phyloP scores from a whole-genome alignment of 1,140 invertebrate genomes.

The Cotesia glomerata region DNA sequence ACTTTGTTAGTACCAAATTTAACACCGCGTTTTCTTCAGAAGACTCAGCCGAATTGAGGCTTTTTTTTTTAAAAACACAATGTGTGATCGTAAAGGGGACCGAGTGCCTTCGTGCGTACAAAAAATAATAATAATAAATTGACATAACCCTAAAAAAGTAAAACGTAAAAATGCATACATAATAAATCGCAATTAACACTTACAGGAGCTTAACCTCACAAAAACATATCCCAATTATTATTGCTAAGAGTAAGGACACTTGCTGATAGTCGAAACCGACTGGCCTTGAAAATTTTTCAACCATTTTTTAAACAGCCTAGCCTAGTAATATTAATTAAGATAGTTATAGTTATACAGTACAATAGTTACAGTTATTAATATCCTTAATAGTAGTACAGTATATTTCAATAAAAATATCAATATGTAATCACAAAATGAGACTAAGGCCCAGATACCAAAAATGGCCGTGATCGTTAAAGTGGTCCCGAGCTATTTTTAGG shows the following conservation, averaged over 20 bases:
- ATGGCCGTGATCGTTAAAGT: constrained; percentile 40
- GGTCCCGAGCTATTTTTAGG: constrained; percentile 32
- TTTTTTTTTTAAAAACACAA: constrained; percentile 40
- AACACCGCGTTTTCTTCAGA: too few species aligned
- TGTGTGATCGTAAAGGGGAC: constrained; percentile 63
- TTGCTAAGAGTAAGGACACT: constrained; percentile 22
- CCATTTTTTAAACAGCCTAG: neutral
- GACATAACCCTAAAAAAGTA: constrained; percentile 39
- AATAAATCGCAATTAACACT: neutral
- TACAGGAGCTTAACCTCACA: neutral
- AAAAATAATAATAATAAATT: constrained; percentile 39
- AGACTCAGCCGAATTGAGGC: neutral
- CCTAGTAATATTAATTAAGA: too few species aligned
- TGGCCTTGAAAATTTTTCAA: neutral
- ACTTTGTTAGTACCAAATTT: too few species aligned
- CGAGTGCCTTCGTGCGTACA: constrained; percentile 56
- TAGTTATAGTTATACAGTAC: constrained; percentile 14
- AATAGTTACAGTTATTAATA: constrained; percentile 36
- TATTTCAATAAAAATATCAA: constrained; percentile 36
- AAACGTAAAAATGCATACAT: constrained; percentile 29
- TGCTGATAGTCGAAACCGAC: neutral
- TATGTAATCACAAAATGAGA: constrained; percentile 62
- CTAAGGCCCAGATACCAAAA: constrained; percentile 50
- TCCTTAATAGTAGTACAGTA: neutral
- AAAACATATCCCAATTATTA: too few species aligned